Evolutionary conservation across 2,888 invertebrate genomes (phyloP).

Genomic region (Loripinus fragilis): DNA sequence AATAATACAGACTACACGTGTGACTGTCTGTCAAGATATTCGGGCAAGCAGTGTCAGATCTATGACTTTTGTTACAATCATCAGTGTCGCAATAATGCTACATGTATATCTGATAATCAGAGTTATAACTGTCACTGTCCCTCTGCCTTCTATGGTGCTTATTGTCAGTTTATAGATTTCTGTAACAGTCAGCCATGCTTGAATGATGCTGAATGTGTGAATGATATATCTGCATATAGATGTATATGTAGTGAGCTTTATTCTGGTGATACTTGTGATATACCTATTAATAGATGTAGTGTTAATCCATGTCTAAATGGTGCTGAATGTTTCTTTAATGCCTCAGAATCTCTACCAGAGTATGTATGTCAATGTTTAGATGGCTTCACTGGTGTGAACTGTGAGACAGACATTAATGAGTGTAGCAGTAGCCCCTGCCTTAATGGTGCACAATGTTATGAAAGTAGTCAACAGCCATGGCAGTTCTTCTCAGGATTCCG

Average conservation of each 20-base stretch:
- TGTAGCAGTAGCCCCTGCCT: constrained; percentile 97
- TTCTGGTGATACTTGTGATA: constrained; percentile 72
- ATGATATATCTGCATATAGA: constrained; percentile 55
- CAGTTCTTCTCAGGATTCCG: constrained; percentile 70
- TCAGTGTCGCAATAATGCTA: constrained; percentile 72
- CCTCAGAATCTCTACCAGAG: constrained; percentile 24
- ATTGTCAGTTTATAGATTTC: constrained; percentile 72
- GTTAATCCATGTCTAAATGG: constrained; percentile 85
- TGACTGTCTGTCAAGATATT: constrained; percentile 68
- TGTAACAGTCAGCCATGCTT: constrained; percentile 69
- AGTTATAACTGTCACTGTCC: constrained; percentile 71
- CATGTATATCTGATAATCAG: constrained; percentile 63
- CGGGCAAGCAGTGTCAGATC: constrained; percentile 73
- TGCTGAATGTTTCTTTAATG: constrained; percentile 70
- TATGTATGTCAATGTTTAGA: constrained; percentile 65
- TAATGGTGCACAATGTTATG: constrained; percentile 96
- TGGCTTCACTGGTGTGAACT: constrained; percentile 72
- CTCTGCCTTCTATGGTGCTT: constrained; percentile 70
- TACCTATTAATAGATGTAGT: constrained; percentile 66
- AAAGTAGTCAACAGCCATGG: constrained; percentile 81
- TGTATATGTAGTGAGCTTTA: constrained; percentile 71
- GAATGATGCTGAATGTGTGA: constrained; percentile 67
- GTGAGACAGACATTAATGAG: constrained; percentile 90
- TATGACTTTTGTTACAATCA: constrained; percentile 71
- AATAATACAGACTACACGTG: constrained; percentile 70